Evolutionary conservation across 2,797 vertebrate species (phyloP), one percentile per base, ranked within the genome.

Genomic region (Acomys russatus): DNA sequence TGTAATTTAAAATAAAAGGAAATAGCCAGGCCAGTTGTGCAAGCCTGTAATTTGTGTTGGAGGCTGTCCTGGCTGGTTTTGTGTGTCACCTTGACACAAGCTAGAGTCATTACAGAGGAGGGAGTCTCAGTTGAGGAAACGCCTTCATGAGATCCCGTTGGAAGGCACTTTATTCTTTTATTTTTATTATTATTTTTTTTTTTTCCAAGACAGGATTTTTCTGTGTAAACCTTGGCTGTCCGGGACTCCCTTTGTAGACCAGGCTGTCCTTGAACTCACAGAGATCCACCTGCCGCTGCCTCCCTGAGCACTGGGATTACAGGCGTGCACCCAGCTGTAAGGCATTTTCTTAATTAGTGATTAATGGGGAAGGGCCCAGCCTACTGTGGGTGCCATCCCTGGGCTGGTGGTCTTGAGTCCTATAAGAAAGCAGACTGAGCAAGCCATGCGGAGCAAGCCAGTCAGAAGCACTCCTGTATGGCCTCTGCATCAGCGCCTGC

Each of bases 1-100:
- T 33, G 44, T 33, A 78, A 70, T 68, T 70, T 44, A 88, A 59
- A 93, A 83, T 86, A 51, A 91, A 90, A 87, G 44, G 14, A 63
- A 28, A 3, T 44, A 63, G 35, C 35, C 44, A 23, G 25, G 35
- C 59, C 59, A 28, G 79, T 10, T 63, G 79, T 83, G n/a, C 11
- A 83, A 63, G 23, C 59, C 59, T 82, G 79, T 83, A 38, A 25
- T 44, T 23, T 83, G 1, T 63, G 56, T 61, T 15, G 56, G n/a
- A 61, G 70, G 17, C 17, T 20, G 20, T 38, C 38, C 20, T 73
- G 71, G 71, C 35, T 38, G 71, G 20, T 74, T 74, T 44, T 38
- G 35, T 44, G 71, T 44, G 35, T 38, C 71, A 73, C 22, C 35
- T 73, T 38, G 71, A 74, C 35, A 74, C 22, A 74, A 44, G 23